These are phyloP conservation scores for Drosophila basisetae DNA, from an alignment of 2,888 invertebrate genomes.

Conservation along the genomic window DNA sequence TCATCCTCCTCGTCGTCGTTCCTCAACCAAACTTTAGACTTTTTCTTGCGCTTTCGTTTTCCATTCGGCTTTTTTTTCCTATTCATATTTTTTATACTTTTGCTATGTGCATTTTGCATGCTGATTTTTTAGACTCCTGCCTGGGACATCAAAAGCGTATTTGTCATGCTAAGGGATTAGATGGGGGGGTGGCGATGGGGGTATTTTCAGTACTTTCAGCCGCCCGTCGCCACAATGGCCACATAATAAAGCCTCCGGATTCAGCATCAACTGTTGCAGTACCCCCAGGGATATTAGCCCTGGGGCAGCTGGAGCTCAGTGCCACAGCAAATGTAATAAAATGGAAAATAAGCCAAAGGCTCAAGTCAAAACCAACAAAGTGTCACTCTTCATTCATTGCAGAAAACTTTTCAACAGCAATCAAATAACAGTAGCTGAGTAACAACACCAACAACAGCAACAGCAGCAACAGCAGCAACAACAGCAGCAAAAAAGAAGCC, in stretches of 20 bases:
- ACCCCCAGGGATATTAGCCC: constrained; percentile 61
- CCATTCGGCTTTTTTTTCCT: constrained; percentile 33
- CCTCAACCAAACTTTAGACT: constrained; percentile 31
- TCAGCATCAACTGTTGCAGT: constrained; percentile 56
- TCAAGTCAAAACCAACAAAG: constrained; percentile 61
- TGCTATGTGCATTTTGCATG: constrained; percentile 75
- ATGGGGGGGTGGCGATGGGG: not conserved
- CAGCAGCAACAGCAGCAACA: constrained; percentile 31
- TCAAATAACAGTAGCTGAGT: constrained; percentile 53
- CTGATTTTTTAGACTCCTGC: constrained; percentile 66
- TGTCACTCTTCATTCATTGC: constrained; percentile 74
- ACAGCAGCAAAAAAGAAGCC: constrained; percentile 19
- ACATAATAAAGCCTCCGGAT: constrained; percentile 65
- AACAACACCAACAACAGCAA: constrained; percentile 40
- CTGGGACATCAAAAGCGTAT: constrained; percentile 77
- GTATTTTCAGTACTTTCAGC: constrained; percentile 10
- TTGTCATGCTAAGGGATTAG: constrained; percentile 76
- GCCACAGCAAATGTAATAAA: constrained; percentile 67
- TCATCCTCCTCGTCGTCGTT: not conserved
- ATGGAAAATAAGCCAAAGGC: constrained; percentile 73
- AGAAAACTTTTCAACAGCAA: constrained; percentile 73
- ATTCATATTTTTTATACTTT: constrained; percentile 11
- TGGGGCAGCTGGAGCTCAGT: constrained; percentile 28
- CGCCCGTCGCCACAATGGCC: constrained; percentile 66
- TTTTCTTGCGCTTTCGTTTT: constrained; percentile 70